A percentile compares a stretch with the other conserved stretches of the same genome.
phyloP scores from a whole-genome alignment of 2,888 invertebrate species.

The Carcina quercana region DNA sequence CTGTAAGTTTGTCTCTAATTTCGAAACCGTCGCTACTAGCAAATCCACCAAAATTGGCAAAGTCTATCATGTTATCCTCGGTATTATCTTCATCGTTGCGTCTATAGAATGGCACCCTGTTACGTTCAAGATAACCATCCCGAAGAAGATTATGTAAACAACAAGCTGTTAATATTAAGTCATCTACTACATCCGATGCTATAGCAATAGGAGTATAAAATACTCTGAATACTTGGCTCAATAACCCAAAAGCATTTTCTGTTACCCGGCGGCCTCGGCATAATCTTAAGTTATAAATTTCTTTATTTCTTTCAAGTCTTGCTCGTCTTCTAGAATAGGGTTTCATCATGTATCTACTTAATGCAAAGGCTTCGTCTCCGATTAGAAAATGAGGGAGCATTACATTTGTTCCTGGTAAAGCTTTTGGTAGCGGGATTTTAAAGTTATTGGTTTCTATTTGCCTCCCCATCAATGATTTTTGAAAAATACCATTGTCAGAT shows the following conservation, averaged over 20 bases:
- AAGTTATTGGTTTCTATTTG: slow-evolving; percentile 11
- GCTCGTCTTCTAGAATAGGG: slow-evolving; percentile 13
- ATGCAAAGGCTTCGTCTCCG: slow-evolving; percentile 15
- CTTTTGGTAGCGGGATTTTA: slow-evolving; percentile 14
- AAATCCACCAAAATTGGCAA: slow-evolving; percentile 10
- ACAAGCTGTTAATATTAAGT: slow-evolving; percentile 15
- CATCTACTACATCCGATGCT: slow-evolving; percentile 15
- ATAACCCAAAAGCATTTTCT: slow-evolving; percentile 18
- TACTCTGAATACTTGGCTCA: slow-evolving; percentile 19
- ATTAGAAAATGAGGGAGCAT: slow-evolving; percentile 15
- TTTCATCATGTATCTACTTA: slow-evolving; percentile 17
- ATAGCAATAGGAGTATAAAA: slow-evolving; percentile 20
- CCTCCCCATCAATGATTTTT: slow-evolving; percentile 14
- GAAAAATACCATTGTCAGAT: slow-evolving; percentile 14
- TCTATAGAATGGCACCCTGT: slow-evolving; percentile 8
- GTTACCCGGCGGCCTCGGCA: slow-evolving; percentile 14
- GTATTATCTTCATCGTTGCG: slow-evolving; percentile 6
- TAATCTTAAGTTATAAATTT: slow-evolving; percentile 15
- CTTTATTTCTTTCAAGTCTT: slow-evolving; percentile 12
- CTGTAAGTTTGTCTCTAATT: slow-evolving; percentile 9
- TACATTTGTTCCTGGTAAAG: slow-evolving; percentile 13
- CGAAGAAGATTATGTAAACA: slow-evolving; percentile 19
- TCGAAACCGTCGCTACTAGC: slow-evolving; percentile 9
- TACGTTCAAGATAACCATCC: slow-evolving; percentile 11
- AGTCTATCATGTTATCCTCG: slow-evolving; percentile 6